A percentile compares a stretch with the other conserved stretches of the same genome.
These are phyloP conservation scores for Pyrochroa serraticornis DNA, from an alignment of 2,888 invertebrate genomes.

Conservation along the genomic window DNA sequence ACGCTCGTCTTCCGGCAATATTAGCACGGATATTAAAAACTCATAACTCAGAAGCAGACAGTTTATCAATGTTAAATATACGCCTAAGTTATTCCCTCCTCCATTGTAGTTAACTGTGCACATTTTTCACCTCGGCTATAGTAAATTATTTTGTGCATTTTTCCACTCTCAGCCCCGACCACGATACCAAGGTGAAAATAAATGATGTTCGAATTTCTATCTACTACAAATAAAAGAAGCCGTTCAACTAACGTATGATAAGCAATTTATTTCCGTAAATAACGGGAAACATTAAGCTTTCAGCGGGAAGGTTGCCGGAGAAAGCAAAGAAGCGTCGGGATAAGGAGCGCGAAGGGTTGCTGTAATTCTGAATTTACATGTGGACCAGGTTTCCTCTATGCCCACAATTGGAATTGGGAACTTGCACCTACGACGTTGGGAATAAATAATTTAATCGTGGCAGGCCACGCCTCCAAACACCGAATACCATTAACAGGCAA, in stretches of 20 bases:
- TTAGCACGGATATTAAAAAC: slow-evolving; percentile 51
- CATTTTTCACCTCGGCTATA: slow-evolving; percentile 39
- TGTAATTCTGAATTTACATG: no score
- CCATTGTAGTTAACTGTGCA: slow-evolving; percentile 38
- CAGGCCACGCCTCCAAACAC: no score
- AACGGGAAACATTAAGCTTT: slow-evolving; percentile 3
- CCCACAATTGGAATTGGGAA: no score
- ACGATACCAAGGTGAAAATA: slow-evolving; percentile 30
- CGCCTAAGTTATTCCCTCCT: slow-evolving; percentile 34
- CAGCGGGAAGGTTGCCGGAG: no score
- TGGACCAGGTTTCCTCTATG: no score
- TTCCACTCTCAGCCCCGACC: slow-evolving; percentile 25
- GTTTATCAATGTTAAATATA: slow-evolving; percentile 47
- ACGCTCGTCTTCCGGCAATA: slow-evolving; percentile 39
- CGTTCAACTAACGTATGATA: slow-evolving; percentile 23
- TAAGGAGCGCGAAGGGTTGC: no score
- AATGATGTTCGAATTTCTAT: slow-evolving; percentile 33
- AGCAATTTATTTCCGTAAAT: slow-evolving; percentile 27
- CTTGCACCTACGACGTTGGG: no score
- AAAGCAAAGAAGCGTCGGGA: no score
- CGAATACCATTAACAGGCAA: no score
- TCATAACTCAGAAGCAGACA: slow-evolving; percentile 50
- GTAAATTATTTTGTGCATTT: slow-evolving; percentile 36
- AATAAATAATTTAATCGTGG: no score
- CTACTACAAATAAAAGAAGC: slow-evolving; percentile 29